Evolutionary conservation across 2,888 invertebrate species (phyloP).

Genomic region (Tromatobia lineatoria): DNA sequence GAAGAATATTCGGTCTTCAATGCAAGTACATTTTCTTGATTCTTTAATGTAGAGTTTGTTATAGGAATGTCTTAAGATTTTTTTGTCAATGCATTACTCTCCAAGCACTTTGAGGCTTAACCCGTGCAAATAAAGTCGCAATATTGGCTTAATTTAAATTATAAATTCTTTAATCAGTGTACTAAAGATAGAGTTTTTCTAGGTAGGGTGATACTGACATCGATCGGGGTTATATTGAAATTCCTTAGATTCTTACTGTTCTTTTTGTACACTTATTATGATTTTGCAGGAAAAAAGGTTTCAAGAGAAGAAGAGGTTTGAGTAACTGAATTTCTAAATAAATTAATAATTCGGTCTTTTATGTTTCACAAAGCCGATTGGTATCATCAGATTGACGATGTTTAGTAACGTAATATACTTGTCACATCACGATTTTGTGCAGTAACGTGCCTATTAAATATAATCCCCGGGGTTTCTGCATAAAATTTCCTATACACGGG

Average conservation of each 20-base stretch:
- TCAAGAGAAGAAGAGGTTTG: not conserved
- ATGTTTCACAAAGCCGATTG: not conserved
- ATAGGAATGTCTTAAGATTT: slow-evolving; percentile 15
- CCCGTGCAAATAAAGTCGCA: not conserved
- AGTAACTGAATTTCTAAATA: not conserved
- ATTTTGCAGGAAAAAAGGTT: not conserved
- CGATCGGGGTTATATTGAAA: not conserved
- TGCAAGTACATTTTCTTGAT: not conserved
- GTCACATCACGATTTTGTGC: too few relatives aligned
- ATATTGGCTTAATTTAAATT: slow-evolving; percentile 13
- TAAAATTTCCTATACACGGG: too few relatives aligned
- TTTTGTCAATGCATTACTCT: not conserved
- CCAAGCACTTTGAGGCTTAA: slow-evolving; percentile 1
- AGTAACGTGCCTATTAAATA: too few relatives aligned
- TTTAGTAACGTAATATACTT: too few relatives aligned
- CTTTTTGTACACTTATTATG: not conserved
- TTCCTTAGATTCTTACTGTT: not conserved
- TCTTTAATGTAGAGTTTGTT: not conserved
- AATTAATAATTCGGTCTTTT: not conserved
- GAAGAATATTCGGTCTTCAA: slow-evolving; percentile 1
- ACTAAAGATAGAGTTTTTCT: not conserved
- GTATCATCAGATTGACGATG: too few relatives aligned
- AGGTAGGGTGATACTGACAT: not conserved
- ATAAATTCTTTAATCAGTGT: not conserved
- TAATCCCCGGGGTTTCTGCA: too few relatives aligned